Evolutionary conservation across 2,888 invertebrate species (phyloP).

Genomic region (Apocheima hispidaria): DNA sequence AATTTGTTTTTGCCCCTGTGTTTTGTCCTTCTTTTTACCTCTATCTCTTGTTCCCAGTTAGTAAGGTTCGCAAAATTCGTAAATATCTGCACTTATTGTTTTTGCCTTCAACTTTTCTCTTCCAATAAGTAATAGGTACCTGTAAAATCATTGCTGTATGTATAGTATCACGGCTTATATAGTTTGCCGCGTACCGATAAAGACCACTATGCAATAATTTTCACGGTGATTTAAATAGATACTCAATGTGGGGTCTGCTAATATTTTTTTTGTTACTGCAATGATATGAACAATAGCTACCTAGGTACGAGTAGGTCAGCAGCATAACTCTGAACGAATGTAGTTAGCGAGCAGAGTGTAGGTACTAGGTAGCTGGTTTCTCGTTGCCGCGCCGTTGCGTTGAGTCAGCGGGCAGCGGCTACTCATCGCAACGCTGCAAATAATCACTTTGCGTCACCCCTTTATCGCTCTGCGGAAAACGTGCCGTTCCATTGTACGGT

Average conservation of each 20-base stretch:
- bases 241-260: background rate
- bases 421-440: constrained; percentile 84
- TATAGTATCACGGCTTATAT: too few relatives aligned
- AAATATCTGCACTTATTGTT: background rate
- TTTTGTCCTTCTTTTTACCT: background rate
- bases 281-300: background rate
- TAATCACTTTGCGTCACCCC: constrained; percentile 84
- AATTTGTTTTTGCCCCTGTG: background rate
- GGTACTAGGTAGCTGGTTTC: constrained; percentile 45
- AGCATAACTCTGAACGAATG: background rate
- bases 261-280: background rate
- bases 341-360: constrained; percentile 33
- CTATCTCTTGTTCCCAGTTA: background rate
- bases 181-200: background rate
- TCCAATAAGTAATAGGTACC: too few relatives aligned
- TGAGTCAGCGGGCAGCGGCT: constrained; percentile 74
- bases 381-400: constrained; percentile 69
- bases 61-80: background rate
- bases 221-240: background rate
- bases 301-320: constrained; percentile 1
- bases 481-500: constrained; percentile 71
- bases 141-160: too few relatives aligned
- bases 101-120: too few relatives aligned
- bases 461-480: constrained; percentile 79
- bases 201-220: background rate